Base-by-base conservation (phyloP, 2,113 vertebrate species). In the Lampris megalopsis region DNA sequence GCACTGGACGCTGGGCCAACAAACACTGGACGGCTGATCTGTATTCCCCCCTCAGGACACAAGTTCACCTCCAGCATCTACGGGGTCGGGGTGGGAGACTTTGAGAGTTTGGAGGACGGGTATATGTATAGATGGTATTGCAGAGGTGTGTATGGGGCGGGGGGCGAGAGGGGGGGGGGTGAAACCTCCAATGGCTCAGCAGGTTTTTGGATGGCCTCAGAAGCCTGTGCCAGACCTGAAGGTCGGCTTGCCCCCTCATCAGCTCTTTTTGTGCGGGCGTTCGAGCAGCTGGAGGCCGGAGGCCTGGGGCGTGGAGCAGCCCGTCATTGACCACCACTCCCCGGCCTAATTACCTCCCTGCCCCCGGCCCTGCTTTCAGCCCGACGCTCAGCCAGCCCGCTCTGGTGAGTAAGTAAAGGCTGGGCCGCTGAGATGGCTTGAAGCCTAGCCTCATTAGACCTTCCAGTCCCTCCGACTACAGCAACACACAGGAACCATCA, bases 301-400 rank as follows among this genome's bases (percentile, higher is more conserved):
- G 74, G 83, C 82, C 68, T 6, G 68, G 68, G 63, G 83, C 79
- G 81, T 45, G 64, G 86, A 88, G 86, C 72, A 76, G 85, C 86
- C 90, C 84, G 85, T 92, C 92, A 93, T 85, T 92, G 92, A 93
- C 92, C 91, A 89, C 89, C 80, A 84, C 84, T 92, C 88, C 81
- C 86, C 87, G 24, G 80, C 89, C 87, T 93, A 94, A 93, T 94
- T 93, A 94, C 91, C 91, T 92, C 87, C 69, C 84, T 85, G 86
- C 86, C 91, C 88, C 65, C 24, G 70, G 85, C 85, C 75, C 81
- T 71, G 85, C 85, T 49, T 3, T 57, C 41, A 4, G 13, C 69
- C 24, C 41, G 24, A 2, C 68, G 76, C 85, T 88, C 85, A 87
- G 82, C 79, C 87, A 86, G 88, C 73, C 89, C 87, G 86, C 88